phyloP scores from a whole-genome alignment of 1,140 invertebrate genomes.

The Caligus rogercresseyi region DNA sequence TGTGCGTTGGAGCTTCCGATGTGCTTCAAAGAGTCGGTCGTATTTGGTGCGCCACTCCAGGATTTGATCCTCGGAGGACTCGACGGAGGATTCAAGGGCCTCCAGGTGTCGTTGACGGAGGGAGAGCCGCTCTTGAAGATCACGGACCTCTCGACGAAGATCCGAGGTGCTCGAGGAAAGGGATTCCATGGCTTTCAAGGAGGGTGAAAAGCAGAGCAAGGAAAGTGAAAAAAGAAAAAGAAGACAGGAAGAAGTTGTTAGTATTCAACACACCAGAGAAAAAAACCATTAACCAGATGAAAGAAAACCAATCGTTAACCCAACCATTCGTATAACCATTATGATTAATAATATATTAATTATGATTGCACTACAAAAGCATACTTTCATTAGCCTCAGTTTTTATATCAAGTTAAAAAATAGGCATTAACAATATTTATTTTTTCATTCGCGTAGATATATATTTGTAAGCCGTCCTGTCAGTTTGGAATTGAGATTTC shows the following conservation, averaged over 20 bases:
- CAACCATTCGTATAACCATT: background rate
- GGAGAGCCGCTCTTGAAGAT: background rate
- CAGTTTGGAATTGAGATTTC: too few relatives aligned
- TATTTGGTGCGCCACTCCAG: slow-evolving; percentile 10
- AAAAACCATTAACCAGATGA: background rate
- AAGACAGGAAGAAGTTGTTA: background rate
- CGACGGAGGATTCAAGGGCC: background rate
- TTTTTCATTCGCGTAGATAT: too few relatives aligned
- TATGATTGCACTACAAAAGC: too few relatives aligned
- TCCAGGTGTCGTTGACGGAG: background rate
- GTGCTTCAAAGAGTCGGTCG: slow-evolving; percentile 64
- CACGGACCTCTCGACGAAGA: background rate
- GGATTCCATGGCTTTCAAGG: background rate
- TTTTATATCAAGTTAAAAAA: too few relatives aligned
- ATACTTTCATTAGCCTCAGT: too few relatives aligned
- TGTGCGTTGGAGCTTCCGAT: slow-evolving; percentile 79
- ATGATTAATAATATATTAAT: background rate
- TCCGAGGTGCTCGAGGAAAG: background rate
- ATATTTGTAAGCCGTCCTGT: too few relatives aligned
- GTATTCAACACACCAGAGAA: too few relatives aligned
- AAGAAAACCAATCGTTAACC: background rate
- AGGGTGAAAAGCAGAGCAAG: background rate
- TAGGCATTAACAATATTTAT: too few relatives aligned
- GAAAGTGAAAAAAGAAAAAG: background rate
- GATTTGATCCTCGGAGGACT: background rate